These are phyloP conservation scores for Stegophylla sp. DNA, from an alignment of 2,888 invertebrate genomes.

Conservation along the genomic window DNA sequence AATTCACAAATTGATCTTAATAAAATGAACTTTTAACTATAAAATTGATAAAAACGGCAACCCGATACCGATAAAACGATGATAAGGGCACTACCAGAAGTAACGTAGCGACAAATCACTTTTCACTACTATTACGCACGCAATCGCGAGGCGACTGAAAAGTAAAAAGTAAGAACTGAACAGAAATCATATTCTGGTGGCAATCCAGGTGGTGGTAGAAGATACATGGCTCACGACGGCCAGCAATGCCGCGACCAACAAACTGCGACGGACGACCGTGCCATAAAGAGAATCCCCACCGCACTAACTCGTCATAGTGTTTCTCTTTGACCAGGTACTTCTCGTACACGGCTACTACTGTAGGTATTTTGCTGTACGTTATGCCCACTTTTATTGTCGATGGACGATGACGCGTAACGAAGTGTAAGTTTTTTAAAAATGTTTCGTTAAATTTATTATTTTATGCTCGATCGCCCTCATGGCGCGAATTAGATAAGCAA, in stretches of 20 bases:
- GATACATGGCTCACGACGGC: constrained; percentile 9
- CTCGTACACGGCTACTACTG: too few relatives aligned
- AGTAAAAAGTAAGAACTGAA: constrained; percentile 13
- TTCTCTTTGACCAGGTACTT: too few relatives aligned
- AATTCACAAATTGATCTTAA: background rate
- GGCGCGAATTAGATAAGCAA: too few relatives aligned
- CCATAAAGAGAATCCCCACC: constrained; percentile 45
- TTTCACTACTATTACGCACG: constrained; percentile 54
- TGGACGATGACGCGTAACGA: too few relatives aligned
- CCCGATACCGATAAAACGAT: background rate
- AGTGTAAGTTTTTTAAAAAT: too few relatives aligned
- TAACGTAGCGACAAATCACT: constrained; percentile 42
- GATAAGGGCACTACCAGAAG: constrained; percentile 31
- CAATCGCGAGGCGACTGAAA: constrained; percentile 36
- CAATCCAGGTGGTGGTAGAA: constrained; percentile 25
- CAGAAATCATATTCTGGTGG: constrained; percentile 18
- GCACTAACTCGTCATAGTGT: background rate
- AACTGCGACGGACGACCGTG: background rate
- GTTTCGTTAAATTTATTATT: too few relatives aligned
- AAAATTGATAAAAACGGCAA: constrained; percentile 28
- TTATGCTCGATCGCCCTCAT: too few relatives aligned
- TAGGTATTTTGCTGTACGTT: too few relatives aligned
- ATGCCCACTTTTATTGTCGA: too few relatives aligned
- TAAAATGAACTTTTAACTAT: background rate
- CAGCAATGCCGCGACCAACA: background rate